A percentile compares a stretch with the other conserved stretches of the same genome.
These are phyloP conservation scores for Drosophila gaucha DNA, from an alignment of 2,888 invertebrate species.

Conservation along the genomic window DNA sequence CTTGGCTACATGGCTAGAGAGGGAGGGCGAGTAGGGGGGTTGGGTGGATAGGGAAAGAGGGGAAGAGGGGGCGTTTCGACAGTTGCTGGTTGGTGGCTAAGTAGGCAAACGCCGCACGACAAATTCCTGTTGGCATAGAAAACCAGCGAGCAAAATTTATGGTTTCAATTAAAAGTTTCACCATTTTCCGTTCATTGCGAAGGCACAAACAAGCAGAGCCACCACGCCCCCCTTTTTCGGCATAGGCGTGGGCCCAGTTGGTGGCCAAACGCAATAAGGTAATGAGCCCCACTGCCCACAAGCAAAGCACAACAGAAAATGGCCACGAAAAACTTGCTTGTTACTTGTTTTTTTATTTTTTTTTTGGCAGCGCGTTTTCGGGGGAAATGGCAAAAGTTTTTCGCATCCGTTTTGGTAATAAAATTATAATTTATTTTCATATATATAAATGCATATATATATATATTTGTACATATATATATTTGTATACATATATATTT, in stretches of 20 bases:
- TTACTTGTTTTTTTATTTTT: slow-evolving; percentile 45
- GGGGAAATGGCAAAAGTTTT: slow-evolving; percentile 74
- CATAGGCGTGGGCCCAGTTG: slow-evolving; percentile 30
- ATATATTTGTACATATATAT: not conserved
- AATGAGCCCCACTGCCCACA: slow-evolving; percentile 64
- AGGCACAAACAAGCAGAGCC: slow-evolving; percentile 70
- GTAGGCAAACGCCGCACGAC: slow-evolving; percentile 57
- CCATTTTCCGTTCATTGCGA: slow-evolving; percentile 74
- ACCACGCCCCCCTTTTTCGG: slow-evolving; percentile 23
- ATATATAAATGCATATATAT: not conserved
- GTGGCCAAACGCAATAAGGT: slow-evolving; percentile 64
- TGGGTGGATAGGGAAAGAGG: not conserved
- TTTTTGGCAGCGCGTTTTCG: slow-evolving; percentile 32
- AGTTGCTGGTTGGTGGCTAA: slow-evolving; percentile 24
- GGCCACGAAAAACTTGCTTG: slow-evolving; percentile 64
- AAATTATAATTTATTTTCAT: slow-evolving; percentile 71
- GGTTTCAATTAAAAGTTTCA: slow-evolving; percentile 83
- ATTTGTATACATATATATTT: not conserved
- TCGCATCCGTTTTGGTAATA: slow-evolving; percentile 71
- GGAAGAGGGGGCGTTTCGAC: not conserved
- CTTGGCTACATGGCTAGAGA: slow-evolving; percentile 1
- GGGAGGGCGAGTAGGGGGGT: not conserved
- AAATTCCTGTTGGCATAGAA: slow-evolving; percentile 65
- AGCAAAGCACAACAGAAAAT: slow-evolving; percentile 16
- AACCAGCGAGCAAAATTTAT: slow-evolving; percentile 77